phyloP scores from a whole-genome alignment of 2,888 invertebrate genomes.

The Subacronicta megacephala region DNA sequence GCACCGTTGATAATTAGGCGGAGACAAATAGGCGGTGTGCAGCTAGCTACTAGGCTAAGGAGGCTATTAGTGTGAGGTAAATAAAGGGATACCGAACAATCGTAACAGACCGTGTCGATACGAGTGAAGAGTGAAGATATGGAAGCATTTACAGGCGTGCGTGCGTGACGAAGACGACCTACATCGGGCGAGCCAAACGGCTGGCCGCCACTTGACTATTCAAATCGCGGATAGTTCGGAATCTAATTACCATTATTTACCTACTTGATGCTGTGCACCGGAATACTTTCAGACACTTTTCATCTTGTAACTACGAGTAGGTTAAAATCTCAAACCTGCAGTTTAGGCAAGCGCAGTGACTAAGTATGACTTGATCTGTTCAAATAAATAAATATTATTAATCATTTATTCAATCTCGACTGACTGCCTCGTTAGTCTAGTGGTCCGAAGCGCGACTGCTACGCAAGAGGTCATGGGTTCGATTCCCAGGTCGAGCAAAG shows the following conservation, averaged over 20 bases:
- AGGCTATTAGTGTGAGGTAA: conserved; percentile 40
- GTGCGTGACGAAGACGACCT: conserved; percentile 77
- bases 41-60: conserved; percentile 22
- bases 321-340: too few species aligned
- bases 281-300: conserved; percentile 31
- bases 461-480: too few species aligned
- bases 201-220: conserved; percentile 70
- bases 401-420: too few species aligned
- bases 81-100: conserved; percentile 66
- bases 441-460: too few species aligned
- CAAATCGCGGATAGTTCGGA: conserved; percentile 70
- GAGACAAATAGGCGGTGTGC: conserved; percentile 19
- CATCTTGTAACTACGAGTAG: conserved; percentile 7
- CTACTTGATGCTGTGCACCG: conserved; percentile 64
- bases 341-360: too few species aligned
- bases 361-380: too few species aligned
- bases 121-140: conserved; percentile 57
- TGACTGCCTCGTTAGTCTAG: too few species aligned
- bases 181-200: conserved; percentile 65
- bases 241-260: conserved; percentile 82
- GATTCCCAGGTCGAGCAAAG: too few species aligned
- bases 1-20: conserved; percentile 5
- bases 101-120: conserved; percentile 63
- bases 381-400: too few species aligned
- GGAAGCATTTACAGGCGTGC: conserved; percentile 61